These are phyloP conservation scores for Zenarchopterus dispar DNA, from an alignment of 2,797 vertebrate species.

Conservation along the genomic window DNA sequence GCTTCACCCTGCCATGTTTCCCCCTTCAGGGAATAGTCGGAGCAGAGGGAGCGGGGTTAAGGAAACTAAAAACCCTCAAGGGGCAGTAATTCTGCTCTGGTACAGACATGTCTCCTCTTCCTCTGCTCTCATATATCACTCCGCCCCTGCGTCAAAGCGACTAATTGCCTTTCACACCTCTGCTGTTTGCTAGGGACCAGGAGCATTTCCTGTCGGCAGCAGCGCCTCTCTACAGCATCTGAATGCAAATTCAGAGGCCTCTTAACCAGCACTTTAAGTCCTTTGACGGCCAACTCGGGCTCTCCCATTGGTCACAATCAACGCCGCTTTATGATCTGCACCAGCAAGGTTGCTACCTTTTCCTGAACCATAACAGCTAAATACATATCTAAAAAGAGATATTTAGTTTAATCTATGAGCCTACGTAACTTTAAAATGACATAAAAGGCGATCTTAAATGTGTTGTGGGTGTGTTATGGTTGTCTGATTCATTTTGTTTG, in stretches of 20 bases:
- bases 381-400: not conserved
- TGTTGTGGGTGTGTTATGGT: constrained; percentile 17
- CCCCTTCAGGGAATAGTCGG: constrained; percentile 41
- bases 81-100: constrained; percentile 66
- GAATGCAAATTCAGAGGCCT: constrained; percentile 16
- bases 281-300: constrained; percentile 4
- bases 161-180: constrained; percentile 85
- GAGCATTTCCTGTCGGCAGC: constrained; percentile 54
- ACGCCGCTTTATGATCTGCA: not conserved
- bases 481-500: constrained; percentile 60
- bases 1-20: constrained; percentile 11
- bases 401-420: not conserved
- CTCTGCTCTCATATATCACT: constrained; percentile 64
- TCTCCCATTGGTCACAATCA: not conserved
- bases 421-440: constrained; percentile 12
- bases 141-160: constrained; percentile 48
- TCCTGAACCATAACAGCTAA: not conserved
- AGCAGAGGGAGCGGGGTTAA: constrained; percentile 56
- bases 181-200: constrained; percentile 61
- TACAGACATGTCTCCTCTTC: constrained; percentile 72
- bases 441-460: constrained; percentile 33
- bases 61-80: constrained; percentile 65
- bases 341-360: not conserved
- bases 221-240: constrained; percentile 16
- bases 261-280: not conserved